Base-by-base conservation (phyloP, 1,140 invertebrate genomes). In the Zaprionus camerounensis region DNA sequence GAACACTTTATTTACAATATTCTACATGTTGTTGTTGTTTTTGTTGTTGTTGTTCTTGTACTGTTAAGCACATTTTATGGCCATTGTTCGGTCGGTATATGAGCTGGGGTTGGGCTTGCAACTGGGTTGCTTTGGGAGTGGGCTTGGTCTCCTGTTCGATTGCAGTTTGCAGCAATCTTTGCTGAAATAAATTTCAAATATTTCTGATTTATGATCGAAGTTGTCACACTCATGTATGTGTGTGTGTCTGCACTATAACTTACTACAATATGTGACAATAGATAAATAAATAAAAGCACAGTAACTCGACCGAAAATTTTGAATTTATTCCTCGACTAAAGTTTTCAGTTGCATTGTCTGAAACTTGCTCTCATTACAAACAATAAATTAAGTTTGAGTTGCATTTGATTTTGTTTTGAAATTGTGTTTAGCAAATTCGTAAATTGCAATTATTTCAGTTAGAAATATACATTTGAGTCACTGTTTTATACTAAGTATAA, bases 171-270 rank as follows among this genome's bases (percentile, higher is more conserved):
- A 26, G 68, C 81, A 88, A 88, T 88, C 85, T 81, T 90, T 82
- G 85, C 80, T 79, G 81, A 90, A 81, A 88, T 88, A 88, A 88
- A 88, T 88, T 90, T 77, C 58, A 61, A 90, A 84, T 74, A 80
- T 85, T 84, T 68, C 51, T 88, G 85, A 88, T 88, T 88, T 88
- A 88, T 79, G 81, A 63, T 56, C 76, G 57, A 57, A 69, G 38
- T 71, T 76, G 68, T 51, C 59, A 56, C 34, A 51, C 15, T 34
- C 36, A 26, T 67, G 44, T 53, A 59, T 31, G 31, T 11, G 31
- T 31, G 31, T 31, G 9, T 34, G 31, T 62, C 9, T 59, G 28
- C 20, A 70, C 49, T 46, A 63, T 26, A 56, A 69, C 66, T 74
- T 49, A 70, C 53, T 57, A 44, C 72, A 75, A 70, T 69, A 31